These are phyloP conservation scores for Microtus ochrogaster DNA, from an alignment of 2,113 vertebrate species.

Conservation along the genomic window DNA sequence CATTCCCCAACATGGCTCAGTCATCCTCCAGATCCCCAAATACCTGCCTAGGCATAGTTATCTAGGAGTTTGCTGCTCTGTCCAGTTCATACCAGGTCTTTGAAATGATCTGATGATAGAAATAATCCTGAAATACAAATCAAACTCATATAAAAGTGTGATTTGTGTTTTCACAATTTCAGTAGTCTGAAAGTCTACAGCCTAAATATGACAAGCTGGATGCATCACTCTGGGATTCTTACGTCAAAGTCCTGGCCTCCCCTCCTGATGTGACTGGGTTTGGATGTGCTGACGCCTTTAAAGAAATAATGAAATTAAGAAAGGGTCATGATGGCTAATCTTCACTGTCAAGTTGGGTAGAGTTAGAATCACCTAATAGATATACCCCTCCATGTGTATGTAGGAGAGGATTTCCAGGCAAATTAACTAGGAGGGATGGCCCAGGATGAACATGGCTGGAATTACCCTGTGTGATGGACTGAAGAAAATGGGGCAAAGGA, in stretches of 20 bases:
- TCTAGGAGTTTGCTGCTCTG: not conserved
- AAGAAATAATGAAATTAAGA: constrained; percentile 7
- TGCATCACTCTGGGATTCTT: not conserved
- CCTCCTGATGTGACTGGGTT: not conserved
- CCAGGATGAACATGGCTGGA: not conserved
- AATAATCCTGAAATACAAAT: not conserved
- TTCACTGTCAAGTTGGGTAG: not conserved
- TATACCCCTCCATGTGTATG: not conserved
- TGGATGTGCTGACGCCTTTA: not conserved
- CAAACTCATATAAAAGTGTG: not conserved
- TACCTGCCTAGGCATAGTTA: too few species aligned
- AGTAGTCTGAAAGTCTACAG: not conserved
- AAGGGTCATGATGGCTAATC: not conserved
- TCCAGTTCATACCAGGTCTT: not conserved
- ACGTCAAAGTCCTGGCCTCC: not conserved
- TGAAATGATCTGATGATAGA: not conserved
- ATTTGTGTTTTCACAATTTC: not conserved
- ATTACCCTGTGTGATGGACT: not conserved
- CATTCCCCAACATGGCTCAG: not conserved
- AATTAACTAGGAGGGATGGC: not conserved
- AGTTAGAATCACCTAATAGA: not conserved
- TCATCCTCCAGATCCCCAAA: not conserved
- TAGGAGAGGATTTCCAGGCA: not conserved
- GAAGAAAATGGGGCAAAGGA: not conserved
- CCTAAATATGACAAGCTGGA: not conserved